Base-by-base conservation (phyloP, 1,140 invertebrate genomes). In the Colletes gigas region DNA sequence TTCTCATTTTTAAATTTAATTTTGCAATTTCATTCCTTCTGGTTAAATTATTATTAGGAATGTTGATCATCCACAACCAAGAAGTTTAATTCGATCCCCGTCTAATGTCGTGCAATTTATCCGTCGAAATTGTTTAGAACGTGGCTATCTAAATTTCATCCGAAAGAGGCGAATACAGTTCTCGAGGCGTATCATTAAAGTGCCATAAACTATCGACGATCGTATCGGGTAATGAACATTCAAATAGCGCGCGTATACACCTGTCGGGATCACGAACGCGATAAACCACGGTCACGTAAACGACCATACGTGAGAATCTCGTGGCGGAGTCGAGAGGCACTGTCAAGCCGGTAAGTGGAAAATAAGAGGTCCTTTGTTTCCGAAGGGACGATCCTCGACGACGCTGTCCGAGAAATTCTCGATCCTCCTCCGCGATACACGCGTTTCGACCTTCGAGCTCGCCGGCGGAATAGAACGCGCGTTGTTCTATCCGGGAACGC, bases 291-390 rank as follows among this genome's bases (percentile, higher is more conserved):
- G 88, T 90, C 89, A 89, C 88, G 90, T 90, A 83, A 76, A 59
- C 88, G 84, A 30, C 78, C 68, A 85, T 88, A 90, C 89, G 89
- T 89, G 90, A 90, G 88, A 90, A 91, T 85, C 67, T 72, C 86
- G 83, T 41, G 21, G 82, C 71, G n/a, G 79, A 83, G 78, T 84
- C 81, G 85, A 88, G 81, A 83, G 77, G 63, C 83, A 83, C 78
- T 72, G 86, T 78, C 85, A 67, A 81, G 83, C 78, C 87, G 84
- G 84, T 90, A 91, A 92, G 90, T 91, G 88, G 88, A 88, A 91
- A 91, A 90, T 91, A 90, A 91, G 86, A 91, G 88, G 88, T 83
- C 88, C 88, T 91, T 92, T 91, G 91, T 92, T 90, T 83, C 77
- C 57, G 21, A 77, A 79, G 81, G 84, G 89, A 77, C 75, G 84